A percentile compares a stretch with the other conserved stretches of the same genome.
Evolutionary conservation across 2,113 vertebrate species (phyloP).

Genomic region (Garra rufa): DNA sequence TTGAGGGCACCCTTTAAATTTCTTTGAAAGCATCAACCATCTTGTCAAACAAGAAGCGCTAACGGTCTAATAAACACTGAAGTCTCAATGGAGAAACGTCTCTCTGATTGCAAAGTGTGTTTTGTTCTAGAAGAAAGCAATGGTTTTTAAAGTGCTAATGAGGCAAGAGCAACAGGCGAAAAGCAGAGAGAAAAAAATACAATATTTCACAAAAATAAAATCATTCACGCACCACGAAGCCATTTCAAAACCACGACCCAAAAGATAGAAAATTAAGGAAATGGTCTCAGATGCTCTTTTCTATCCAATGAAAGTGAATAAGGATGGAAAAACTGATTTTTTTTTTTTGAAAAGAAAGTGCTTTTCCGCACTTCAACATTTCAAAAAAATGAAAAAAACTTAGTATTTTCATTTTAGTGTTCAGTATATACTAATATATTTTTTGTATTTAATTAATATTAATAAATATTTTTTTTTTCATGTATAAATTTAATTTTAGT

Average conservation of each 20-base stretch:
- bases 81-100: neutral
- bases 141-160: neutral
- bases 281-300: too few relatives aligned
- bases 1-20: slow-evolving; percentile 22
- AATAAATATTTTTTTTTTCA: too few relatives aligned
- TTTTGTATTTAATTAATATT: too few relatives aligned
- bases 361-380: too few relatives aligned
- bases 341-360: too few relatives aligned
- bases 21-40: slow-evolving; percentile 20
- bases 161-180: neutral
- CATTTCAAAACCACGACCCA: neutral
- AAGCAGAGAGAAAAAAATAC: neutral
- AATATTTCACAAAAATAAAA: neutral
- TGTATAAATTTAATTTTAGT: too few relatives aligned
- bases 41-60: slow-evolving; percentile 20
- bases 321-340: too few relatives aligned
- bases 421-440: too few relatives aligned
- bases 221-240: neutral
- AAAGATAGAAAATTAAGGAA: too few relatives aligned
- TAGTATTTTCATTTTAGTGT: too few relatives aligned
- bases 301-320: neutral
- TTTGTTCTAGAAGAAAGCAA: neutral
- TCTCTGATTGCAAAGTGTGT: neutral
- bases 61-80: slow-evolving; percentile 21
- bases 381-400: too few relatives aligned